These are phyloP conservation scores for Coregonus sp. DNA, from an alignment of 2,797 vertebrate genomes.

Conservation along the genomic window DNA sequence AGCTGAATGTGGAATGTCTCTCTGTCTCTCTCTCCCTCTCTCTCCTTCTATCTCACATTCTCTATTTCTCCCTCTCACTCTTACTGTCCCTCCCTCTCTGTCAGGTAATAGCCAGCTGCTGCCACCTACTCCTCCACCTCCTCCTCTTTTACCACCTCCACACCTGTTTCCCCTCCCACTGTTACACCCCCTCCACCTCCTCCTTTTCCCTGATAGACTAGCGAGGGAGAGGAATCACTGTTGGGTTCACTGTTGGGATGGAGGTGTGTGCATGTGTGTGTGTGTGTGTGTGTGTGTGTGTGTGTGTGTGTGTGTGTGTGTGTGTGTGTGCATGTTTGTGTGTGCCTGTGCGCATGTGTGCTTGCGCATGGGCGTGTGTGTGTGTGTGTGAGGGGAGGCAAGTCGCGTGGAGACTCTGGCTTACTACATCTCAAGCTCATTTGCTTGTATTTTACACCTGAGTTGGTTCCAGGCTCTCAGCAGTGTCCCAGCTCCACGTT, in stretches of 20 bases:
- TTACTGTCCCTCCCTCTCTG: conserved; percentile 11
- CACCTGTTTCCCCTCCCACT: conserved; percentile 47
- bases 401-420: conserved; percentile 49
- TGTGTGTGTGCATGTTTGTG: conserved; percentile 7
- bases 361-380: conserved; percentile 3
- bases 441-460: conserved; percentile 81
- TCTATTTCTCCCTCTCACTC: background rate
- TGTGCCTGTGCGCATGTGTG: background rate
- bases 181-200: conserved; percentile 18
- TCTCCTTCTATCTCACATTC: background rate
- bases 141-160: conserved; percentile 13
- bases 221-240: conserved; percentile 46
- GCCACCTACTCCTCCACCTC: conserved; percentile 36
- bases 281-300: background rate
- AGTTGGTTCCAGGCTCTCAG: conserved; percentile 69
- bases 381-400: conserved; percentile 42
- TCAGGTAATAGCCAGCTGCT: conserved; percentile 50
- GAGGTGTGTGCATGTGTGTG: conserved; percentile 39
- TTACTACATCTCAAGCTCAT: conserved; percentile 76
- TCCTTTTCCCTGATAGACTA: conserved; percentile 47
- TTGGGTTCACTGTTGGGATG: background rate
- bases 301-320: conserved; percentile 18
- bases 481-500: conserved; percentile 66
- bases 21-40: conserved; percentile 3
- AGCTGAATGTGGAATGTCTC: background rate